phyloP scores from a whole-genome alignment of 2,888 invertebrate genomes.

The Lochmaea capreae region DNA sequence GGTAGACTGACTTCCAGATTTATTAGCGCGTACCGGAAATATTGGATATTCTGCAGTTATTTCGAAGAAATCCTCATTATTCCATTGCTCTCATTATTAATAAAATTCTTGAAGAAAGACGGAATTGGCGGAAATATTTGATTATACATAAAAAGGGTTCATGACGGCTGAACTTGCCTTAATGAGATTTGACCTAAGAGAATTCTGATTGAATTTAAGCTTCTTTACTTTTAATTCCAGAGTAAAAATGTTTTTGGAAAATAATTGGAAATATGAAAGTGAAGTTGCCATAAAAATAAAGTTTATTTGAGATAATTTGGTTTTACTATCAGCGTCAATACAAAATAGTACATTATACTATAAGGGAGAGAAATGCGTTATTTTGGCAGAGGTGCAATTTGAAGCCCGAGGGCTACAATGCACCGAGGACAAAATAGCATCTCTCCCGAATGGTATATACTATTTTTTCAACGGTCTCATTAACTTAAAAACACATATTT shows the following conservation, averaged over 20 bases:
- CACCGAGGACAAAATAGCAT: too few species aligned
- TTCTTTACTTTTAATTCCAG: not conserved
- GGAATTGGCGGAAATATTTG: constrained; percentile 20
- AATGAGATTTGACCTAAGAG: constrained; percentile 10
- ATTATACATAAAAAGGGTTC: constrained; percentile 3
- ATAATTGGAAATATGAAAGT: not conserved
- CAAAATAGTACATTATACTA: too few species aligned
- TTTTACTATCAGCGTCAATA: too few species aligned
- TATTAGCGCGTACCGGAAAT: constrained; percentile 4
- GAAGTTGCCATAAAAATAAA: too few species aligned
- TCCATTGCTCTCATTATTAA: constrained; percentile 15
- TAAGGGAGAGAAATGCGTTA: too few species aligned
- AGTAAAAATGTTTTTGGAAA: not conserved
- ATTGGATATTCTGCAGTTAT: constrained; percentile 14
- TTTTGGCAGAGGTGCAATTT: too few species aligned
- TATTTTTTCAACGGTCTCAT: too few species aligned
- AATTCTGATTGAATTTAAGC: constrained; percentile 1
- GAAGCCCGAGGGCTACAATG: too few species aligned
- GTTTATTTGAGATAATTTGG: too few species aligned
- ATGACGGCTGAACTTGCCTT: constrained; percentile 11
- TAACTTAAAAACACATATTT: too few species aligned
- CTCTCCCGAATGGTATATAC: too few species aligned
- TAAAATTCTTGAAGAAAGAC: constrained; percentile 9
- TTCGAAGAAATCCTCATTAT: constrained; percentile 15
- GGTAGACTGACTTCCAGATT: constrained; percentile 3